Conservation (phyloP, 2,888 invertebrate species). For the Hipparchia sbordonii region DNA sequence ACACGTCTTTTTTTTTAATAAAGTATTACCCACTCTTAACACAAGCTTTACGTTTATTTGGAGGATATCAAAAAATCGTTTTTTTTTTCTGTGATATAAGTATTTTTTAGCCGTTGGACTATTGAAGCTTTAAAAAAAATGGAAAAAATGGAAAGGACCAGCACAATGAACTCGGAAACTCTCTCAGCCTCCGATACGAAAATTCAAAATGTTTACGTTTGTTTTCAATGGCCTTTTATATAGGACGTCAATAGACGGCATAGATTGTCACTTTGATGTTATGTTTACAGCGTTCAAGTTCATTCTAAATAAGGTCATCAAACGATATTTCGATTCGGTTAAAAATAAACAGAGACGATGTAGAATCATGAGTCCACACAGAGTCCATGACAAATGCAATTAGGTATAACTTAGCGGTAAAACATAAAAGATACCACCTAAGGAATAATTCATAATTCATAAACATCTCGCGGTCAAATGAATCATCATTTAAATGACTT, state of each 20-base stretch:
- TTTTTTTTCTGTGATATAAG: too few relatives aligned
- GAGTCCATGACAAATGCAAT: conserved; percentile 7
- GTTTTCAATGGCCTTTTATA: too few relatives aligned
- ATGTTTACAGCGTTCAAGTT: background rate
- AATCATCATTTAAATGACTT: conserved; percentile 25
- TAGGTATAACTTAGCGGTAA: conserved; percentile 14
- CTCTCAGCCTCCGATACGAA: too few relatives aligned
- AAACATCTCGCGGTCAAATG: conserved; percentile 13
- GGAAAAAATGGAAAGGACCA: too few relatives aligned
- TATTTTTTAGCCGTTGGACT: too few relatives aligned
- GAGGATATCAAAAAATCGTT: too few relatives aligned
- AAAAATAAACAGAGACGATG: background rate
- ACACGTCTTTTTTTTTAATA: too few relatives aligned
- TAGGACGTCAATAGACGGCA: background rate
- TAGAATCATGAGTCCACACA: background rate
- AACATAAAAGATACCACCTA: conserved; percentile 10
- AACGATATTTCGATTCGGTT: background rate
- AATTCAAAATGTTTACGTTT: too few relatives aligned
- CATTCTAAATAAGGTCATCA: background rate
- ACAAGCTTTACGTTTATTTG: too few relatives aligned
- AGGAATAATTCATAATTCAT: conserved; percentile 5
- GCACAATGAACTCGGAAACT: too few relatives aligned
- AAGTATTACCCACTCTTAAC: too few relatives aligned
- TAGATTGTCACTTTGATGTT: background rate
- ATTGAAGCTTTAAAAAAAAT: too few relatives aligned